Percentiles rank a stretch among this genome's conserved stretches.
Evolutionary conservation across 2,888 invertebrate species (phyloP).

Genomic region (Saturnia pavonia): DNA sequence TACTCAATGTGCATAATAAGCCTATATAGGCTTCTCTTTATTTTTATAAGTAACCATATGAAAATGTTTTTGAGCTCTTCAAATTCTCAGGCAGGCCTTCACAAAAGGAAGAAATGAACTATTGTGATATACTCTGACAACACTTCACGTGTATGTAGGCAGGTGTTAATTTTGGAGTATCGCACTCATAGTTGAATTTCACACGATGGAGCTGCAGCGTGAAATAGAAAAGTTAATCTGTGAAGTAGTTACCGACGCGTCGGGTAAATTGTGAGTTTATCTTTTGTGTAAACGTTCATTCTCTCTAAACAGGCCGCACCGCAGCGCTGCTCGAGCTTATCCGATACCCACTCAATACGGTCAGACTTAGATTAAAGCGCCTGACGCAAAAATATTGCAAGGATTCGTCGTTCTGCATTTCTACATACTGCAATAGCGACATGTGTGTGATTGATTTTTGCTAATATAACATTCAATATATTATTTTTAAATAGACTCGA

Average conservation of each 20-base stretch:
- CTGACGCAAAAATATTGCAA: constrained; percentile 5
- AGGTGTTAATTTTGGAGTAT: constrained; percentile 18
- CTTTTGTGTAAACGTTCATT: constrained; percentile 72
- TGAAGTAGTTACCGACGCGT: constrained; percentile 6
- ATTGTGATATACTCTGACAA: constrained; percentile 12
- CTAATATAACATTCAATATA: background rate
- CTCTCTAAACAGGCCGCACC: constrained; percentile 50
- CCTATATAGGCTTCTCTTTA: background rate
- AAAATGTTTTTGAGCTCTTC: constrained; percentile 3
- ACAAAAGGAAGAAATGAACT: constrained; percentile 9
- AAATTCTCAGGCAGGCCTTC: constrained; percentile 2
- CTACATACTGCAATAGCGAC: constrained; percentile 3
- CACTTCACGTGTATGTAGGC: constrained; percentile 18
- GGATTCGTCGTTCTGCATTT: background rate
- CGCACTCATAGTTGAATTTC: constrained; percentile 13
- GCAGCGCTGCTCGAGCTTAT: constrained; percentile 37
- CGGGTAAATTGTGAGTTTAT: constrained; percentile 44
- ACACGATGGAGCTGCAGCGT: constrained; percentile 13
- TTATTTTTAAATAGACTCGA: background rate
- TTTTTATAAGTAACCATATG: background rate
- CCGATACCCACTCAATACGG: constrained; percentile 21
- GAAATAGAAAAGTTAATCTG: constrained; percentile 14
- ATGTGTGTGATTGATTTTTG: background rate
- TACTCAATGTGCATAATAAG: too few relatives aligned
- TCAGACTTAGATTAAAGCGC: constrained; percentile 9